phyloP scores from a whole-genome alignment of 2,888 invertebrate genomes.

The Druceiella hillmani region DNA sequence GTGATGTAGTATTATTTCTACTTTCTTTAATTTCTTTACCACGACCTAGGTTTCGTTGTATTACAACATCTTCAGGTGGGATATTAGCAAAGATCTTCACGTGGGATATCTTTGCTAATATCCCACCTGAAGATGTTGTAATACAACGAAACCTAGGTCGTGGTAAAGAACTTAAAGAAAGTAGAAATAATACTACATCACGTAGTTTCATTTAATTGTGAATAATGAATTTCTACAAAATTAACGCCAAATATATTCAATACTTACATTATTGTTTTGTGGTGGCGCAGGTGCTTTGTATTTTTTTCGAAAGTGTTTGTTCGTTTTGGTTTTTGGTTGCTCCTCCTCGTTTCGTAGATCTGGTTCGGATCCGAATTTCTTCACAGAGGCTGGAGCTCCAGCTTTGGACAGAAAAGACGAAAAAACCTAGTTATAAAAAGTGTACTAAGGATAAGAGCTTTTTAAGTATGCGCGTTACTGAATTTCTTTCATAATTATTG shows the following conservation, averaged over 20 bases:
- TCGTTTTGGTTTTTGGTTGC: conserved; percentile 32
- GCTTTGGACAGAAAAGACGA: conserved; percentile 1
- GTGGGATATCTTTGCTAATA: no score
- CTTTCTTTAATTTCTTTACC: no score
- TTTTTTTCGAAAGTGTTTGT: conserved; percentile 64
- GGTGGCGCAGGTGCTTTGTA: conserved; percentile 71
- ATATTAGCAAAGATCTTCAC: no score
- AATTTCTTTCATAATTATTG: no score
- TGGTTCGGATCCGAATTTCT: conserved; percentile 70
- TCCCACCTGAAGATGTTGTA: no score
- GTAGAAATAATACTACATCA: no score
- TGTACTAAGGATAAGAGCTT: conserved; percentile 1
- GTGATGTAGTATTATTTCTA: no score
- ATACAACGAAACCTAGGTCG: no score
- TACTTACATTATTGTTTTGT: conserved; percentile 39
- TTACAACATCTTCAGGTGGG: no score
- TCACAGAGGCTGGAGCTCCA: conserved; percentile 24
- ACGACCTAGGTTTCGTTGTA: no score
- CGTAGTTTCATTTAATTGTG: background rate
- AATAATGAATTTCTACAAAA: conserved; percentile 19
- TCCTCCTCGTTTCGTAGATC: conserved; percentile 54
- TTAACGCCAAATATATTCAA: conserved; percentile 1
- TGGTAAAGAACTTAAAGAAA: no score
- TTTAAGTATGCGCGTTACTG: no score
- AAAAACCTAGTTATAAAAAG: conserved; percentile 1